These are phyloP conservation scores for Hydriomena furcata DNA, from an alignment of 2,888 invertebrate genomes.

Conservation along the genomic window DNA sequence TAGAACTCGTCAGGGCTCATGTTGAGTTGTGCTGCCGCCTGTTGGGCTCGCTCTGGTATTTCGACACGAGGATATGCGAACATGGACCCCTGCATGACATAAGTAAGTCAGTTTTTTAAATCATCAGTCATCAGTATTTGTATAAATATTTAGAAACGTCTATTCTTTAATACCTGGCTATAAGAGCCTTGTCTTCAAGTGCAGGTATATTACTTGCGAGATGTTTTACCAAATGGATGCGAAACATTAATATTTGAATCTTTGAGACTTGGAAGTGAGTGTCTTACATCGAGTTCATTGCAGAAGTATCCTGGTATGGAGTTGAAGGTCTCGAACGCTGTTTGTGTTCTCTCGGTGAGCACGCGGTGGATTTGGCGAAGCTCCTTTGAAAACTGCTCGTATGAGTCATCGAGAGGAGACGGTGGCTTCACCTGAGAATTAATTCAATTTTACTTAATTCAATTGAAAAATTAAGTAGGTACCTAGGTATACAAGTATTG, in stretches of 20 bases:
- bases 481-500: too few relatives aligned
- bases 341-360: conserved; percentile 85
- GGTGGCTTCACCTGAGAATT: conserved; percentile 79
- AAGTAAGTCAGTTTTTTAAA: background rate
- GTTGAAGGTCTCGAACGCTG: conserved; percentile 91
- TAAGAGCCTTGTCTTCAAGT: too few relatives aligned
- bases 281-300: conserved; percentile 66
- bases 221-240: too few relatives aligned
- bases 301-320: conserved; percentile 90
- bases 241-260: too few relatives aligned
- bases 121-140: too few relatives aligned
- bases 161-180: too few relatives aligned
- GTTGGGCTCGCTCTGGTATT: conserved; percentile 89
- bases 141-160: too few relatives aligned
- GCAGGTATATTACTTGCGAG: too few relatives aligned
- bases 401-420: conserved; percentile 87
- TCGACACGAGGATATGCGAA: conserved; percentile 93
- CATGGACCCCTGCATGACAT: conserved; percentile 93
- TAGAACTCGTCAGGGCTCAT: conserved; percentile 92
- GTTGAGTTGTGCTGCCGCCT: conserved; percentile 85
- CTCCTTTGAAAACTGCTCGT: conserved; percentile 85
- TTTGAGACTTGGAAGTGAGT: too few relatives aligned
- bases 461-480: too few relatives aligned
- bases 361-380: conserved; percentile 82
- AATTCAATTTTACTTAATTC: too few relatives aligned